A percentile compares a stretch with the other conserved stretches of the same genome.
Conservation (phyloP, 2,888 invertebrate species). For the Amiota minor region DNA sequence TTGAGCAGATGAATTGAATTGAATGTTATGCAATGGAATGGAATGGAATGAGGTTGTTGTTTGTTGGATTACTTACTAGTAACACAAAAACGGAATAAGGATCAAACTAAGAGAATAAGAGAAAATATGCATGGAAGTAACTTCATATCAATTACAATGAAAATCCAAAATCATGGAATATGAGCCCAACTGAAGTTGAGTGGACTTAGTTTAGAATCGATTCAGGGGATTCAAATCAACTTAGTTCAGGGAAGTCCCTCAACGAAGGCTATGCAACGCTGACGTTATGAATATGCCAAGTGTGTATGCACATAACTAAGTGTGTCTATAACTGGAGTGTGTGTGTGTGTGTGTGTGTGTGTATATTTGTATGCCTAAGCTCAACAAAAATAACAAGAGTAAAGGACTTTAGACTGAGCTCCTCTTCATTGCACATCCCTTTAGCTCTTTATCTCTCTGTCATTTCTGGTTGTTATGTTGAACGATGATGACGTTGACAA, state of each 20-base stretch:
- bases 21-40: no score
- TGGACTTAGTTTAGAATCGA: neutral
- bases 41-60: no score
- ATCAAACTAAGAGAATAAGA: neutral
- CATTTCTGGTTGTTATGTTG: conserved; percentile 14
- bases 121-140: conserved; percentile 40
- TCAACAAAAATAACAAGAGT: no score
- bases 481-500: conserved; percentile 41
- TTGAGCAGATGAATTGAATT: neutral
- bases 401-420: no score
- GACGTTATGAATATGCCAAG: conserved; percentile 27
- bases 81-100: no score
- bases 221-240: neutral
- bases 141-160: conserved; percentile 49
- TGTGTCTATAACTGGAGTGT: no score
- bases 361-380: no score
- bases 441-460: neutral
- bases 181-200: neutral
- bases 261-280: neutral
- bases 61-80: no score
- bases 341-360: no score
- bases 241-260: neutral
- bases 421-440: neutral
- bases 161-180: conserved; percentile 41
- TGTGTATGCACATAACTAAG: conserved; percentile 16